Conservation (phyloP, 2,113 vertebrate genomes). For the Tragelaphus strepsiceros region DNA sequence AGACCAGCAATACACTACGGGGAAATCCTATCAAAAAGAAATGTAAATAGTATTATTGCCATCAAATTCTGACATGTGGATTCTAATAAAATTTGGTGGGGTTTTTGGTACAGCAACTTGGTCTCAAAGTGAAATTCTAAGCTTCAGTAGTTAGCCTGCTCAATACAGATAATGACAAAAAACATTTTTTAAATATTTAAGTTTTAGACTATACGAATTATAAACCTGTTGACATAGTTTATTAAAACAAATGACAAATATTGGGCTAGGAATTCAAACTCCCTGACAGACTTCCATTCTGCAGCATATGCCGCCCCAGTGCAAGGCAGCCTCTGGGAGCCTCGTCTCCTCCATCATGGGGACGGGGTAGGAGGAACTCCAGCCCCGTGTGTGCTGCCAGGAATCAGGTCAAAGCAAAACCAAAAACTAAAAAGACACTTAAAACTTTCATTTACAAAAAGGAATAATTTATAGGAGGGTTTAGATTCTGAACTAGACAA, state of each 20-base stretch:
- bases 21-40: background rate
- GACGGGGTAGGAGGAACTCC: background rate
- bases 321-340: background rate
- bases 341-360: background rate
- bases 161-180: background rate
- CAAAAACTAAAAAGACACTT: background rate
- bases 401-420: background rate
- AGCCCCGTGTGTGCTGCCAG: background rate
- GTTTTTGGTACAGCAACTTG: background rate
- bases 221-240: background rate
- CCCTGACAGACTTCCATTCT: background rate
- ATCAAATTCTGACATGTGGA: background rate
- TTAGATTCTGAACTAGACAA: background rate
- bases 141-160: background rate
- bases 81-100: background rate
- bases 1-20: background rate
- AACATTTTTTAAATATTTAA: background rate
- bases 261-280: background rate
- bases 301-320: background rate
- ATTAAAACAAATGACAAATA: background rate
- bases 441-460: background rate
- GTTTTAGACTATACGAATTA: background rate
- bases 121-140: constrained; percentile 21
- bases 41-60: background rate
- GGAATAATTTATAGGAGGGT: background rate